A percentile compares a stretch with the other conserved stretches of the same genome.
phyloP scores from a whole-genome alignment of 2,113 vertebrate species.

The Passerina amoena region DNA sequence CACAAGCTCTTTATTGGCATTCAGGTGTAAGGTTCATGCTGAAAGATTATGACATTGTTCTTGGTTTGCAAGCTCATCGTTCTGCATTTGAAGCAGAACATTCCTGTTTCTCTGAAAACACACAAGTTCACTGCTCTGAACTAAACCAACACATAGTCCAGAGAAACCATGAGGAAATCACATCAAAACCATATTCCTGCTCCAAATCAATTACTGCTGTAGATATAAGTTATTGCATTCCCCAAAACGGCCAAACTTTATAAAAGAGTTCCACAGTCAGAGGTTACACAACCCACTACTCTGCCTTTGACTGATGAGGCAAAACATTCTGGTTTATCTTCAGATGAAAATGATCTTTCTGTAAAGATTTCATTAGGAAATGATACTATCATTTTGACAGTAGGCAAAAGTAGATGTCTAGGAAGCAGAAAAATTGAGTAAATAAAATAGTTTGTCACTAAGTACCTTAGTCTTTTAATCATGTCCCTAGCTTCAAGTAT shows the following conservation, averaged over 20 bases:
- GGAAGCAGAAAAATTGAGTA: neutral
- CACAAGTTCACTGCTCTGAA: neutral
- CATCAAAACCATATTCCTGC: neutral
- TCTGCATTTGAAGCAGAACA: neutral
- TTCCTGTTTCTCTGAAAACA: neutral
- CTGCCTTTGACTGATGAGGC: neutral
- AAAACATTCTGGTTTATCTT: neutral
- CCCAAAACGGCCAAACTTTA: neutral
- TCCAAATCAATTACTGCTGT: neutral
- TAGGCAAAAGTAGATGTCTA: neutral
- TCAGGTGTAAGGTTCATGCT: accelerated
- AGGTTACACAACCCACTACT: neutral
- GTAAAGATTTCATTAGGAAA: neutral
- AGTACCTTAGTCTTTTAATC: neutral
- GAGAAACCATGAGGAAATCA: neutral
- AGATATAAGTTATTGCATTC: neutral
- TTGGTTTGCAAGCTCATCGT: neutral
- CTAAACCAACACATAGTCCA: neutral
- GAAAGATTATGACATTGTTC: neutral
- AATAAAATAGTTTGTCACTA: neutral
- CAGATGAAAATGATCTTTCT: neutral
- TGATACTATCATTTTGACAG: neutral
- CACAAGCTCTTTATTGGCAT: neutral
- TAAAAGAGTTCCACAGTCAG: neutral
- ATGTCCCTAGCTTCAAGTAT: neutral